Percentiles rank a stretch among this genome's conserved stretches.
Evolutionary conservation across 2,888 invertebrate species (phyloP).

Genomic region (Megastigmus dorsalis): DNA sequence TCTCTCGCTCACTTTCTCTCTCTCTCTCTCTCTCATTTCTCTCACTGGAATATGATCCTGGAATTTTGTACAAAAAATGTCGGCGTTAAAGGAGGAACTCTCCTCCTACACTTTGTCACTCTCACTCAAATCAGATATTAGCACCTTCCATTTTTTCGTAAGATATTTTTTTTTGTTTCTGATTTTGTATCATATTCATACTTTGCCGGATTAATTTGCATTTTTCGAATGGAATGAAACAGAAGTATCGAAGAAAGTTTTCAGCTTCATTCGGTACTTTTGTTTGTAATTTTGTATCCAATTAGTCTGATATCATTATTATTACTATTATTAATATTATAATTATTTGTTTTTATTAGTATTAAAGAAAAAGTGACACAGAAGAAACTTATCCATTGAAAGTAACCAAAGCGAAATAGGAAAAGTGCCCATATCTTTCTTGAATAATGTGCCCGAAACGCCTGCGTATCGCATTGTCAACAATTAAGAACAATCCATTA

Average conservation of each 20-base stretch:
- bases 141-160: constrained; percentile 39
- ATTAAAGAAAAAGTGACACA: background rate
- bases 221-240: too few species aligned
- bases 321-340: background rate
- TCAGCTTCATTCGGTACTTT: constrained; percentile 1
- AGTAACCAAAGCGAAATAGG: background rate
- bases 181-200: too few species aligned
- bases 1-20: constrained; percentile 16
- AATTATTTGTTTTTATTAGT: background rate
- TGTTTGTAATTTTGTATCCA: background rate
- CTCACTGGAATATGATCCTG: constrained; percentile 42
- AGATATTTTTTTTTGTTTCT: too few species aligned
- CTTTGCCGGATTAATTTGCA: too few species aligned
- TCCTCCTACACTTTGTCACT: background rate
- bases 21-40: background rate
- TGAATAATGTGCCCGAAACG: constrained; percentile 11
- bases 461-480: constrained; percentile 20
- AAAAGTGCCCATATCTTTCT: constrained; percentile 32
- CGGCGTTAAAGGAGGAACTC: background rate
- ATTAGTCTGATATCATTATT: too few species aligned
- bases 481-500: constrained; percentile 8
- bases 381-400: background rate
- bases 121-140: background rate
- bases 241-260: constrained; percentile 16
- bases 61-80: constrained; percentile 45